Percentiles rank a stretch among this genome's conserved stretches.
These are phyloP conservation scores for Stegodyphus mimosarum DNA, from an alignment of 1,140 invertebrate species.

Conservation along the genomic window DNA sequence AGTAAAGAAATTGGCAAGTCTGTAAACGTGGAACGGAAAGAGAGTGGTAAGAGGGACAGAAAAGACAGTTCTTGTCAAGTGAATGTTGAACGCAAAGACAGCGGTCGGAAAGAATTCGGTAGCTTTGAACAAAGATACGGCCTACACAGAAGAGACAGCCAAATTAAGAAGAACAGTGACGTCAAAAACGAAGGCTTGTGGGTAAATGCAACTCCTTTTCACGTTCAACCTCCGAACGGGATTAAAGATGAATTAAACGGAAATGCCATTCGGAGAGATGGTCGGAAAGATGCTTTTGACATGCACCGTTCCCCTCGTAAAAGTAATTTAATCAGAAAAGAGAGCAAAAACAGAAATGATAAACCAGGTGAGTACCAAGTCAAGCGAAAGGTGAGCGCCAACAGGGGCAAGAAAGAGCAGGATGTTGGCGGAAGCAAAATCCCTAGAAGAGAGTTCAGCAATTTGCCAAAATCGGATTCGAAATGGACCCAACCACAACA, in stretches of 20 bases:
- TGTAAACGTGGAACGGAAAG: background rate
- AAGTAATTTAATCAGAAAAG: constrained; percentile 6
- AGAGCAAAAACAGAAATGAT: constrained; percentile 16
- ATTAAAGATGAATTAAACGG: constrained; percentile 26
- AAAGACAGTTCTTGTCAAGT: background rate
- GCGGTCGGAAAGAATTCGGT: background rate
- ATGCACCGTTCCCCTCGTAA: constrained; percentile 26
- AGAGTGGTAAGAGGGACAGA: background rate
- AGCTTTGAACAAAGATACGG: background rate
- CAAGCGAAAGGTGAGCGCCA: constrained; percentile 20
- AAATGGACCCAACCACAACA: background rate
- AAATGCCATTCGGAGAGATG: background rate
- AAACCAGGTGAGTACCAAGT: background rate
- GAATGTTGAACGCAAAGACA: background rate
- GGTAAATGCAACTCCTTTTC: constrained; percentile 46
- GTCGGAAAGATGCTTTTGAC: background rate
- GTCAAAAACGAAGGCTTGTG: constrained; percentile 38
- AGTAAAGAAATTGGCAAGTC: background rate
- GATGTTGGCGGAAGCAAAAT: background rate
- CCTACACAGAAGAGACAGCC: background rate
- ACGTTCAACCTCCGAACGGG: background rate
- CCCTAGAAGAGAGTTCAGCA: background rate
- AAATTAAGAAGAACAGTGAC: background rate
- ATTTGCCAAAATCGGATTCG: background rate
- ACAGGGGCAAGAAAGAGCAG: background rate